Conservation (phyloP, 2,113 vertebrate species). For the Pseudorhombus dupliciocellatus region DNA sequence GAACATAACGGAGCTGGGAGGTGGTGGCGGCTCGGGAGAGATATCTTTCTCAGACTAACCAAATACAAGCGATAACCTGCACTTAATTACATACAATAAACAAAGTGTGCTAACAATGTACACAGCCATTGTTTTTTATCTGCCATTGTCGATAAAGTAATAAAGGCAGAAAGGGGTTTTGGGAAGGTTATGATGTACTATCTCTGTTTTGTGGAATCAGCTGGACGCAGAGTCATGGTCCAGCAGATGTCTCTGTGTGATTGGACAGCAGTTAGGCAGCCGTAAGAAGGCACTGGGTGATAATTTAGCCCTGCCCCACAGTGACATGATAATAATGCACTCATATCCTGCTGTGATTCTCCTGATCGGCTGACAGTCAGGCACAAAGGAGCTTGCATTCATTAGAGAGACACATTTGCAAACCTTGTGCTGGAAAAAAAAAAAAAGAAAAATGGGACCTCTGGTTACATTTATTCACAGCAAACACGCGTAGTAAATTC, state of each 20-base stretch:
- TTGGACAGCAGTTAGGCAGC: slow-evolving; percentile 72
- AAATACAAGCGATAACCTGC: slow-evolving; percentile 19
- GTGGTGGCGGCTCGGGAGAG: neutral
- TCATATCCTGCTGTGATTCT: slow-evolving; percentile 78
- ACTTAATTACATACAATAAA: slow-evolving; percentile 9
- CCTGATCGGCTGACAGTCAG: slow-evolving; percentile 71
- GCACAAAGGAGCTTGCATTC: slow-evolving; percentile 73
- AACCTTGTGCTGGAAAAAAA: slow-evolving; percentile 30
- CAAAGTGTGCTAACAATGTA: neutral
- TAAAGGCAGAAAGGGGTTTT: neutral
- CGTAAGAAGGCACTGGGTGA: slow-evolving; percentile 62
- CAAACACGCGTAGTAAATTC: slow-evolving; percentile 29
- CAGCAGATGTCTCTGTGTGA: slow-evolving; percentile 65
- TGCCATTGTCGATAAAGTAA: slow-evolving; percentile 1
- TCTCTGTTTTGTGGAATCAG: slow-evolving; percentile 42
- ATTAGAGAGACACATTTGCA: slow-evolving; percentile 63
- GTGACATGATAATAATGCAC: slow-evolving; percentile 74
- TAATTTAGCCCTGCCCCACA: slow-evolving; percentile 69
- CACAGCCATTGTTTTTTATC: neutral
- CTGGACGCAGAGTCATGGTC: slow-evolving; percentile 43
- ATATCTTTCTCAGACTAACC: slow-evolving; percentile 23
- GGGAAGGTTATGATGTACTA: slow-evolving; percentile 15
- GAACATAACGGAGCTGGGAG: slow-evolving; percentile 34
- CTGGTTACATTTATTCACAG: slow-evolving; percentile 24
- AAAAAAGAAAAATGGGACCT: slow-evolving; percentile 14